These are phyloP conservation scores for Macaria notata DNA, from an alignment of 2,888 invertebrate species.

Conservation along the genomic window DNA sequence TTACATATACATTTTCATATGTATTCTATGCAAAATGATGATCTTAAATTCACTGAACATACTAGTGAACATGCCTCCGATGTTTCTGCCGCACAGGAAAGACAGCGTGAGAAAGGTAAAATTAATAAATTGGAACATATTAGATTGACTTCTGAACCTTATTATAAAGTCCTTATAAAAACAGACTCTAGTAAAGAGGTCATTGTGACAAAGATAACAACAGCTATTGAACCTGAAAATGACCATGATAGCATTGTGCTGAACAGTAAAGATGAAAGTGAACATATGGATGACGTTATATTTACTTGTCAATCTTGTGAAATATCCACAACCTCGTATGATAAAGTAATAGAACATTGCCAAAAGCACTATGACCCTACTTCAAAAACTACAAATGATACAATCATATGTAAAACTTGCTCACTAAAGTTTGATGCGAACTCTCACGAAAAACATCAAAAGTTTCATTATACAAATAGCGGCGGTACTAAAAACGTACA, in stretches of 20 bases:
- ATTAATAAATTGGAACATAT: too few relatives aligned
- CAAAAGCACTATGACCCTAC: constrained; percentile 50
- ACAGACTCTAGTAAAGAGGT: too few relatives aligned
- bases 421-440: constrained; percentile 43
- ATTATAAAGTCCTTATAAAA: too few relatives aligned
- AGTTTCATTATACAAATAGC: constrained; percentile 33
- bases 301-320: constrained; percentile 56
- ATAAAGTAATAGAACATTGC: constrained; percentile 61
- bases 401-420: constrained; percentile 23
- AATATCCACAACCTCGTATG: constrained; percentile 51
- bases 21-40: constrained; percentile 36
- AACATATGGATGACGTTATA: constrained; percentile 17
- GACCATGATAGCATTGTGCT: too few relatives aligned
- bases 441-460: constrained; percentile 40
- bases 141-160: too few relatives aligned
- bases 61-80: too few relatives aligned
- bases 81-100: too few relatives aligned
- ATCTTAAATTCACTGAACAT: too few relatives aligned
- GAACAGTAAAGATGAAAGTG: too few relatives aligned
- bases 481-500: constrained; percentile 29
- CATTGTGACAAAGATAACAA: too few relatives aligned
- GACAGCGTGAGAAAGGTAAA: too few relatives aligned
- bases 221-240: too few relatives aligned
- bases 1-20: constrained; percentile 61
- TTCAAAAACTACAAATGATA: constrained; percentile 10